These are phyloP conservation scores for Tholera decimalis DNA, from an alignment of 2,888 invertebrate genomes.

Conservation along the genomic window DNA sequence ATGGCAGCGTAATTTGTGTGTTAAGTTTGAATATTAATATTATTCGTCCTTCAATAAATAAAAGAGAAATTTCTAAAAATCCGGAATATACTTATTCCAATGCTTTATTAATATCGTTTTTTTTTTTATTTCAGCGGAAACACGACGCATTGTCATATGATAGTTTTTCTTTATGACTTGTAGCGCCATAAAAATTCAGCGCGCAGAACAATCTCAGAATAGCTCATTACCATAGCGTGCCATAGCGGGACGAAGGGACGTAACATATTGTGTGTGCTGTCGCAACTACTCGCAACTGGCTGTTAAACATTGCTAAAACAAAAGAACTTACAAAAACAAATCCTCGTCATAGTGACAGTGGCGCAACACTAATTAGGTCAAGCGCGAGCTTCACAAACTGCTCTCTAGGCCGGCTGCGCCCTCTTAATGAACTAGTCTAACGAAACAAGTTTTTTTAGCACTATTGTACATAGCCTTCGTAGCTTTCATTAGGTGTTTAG, in stretches of 20 bases:
- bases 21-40: neutral
- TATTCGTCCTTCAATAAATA: neutral
- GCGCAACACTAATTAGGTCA: conserved; percentile 85
- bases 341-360: conserved; percentile 79
- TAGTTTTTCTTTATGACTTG: conserved; percentile 59
- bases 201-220: conserved; percentile 55
- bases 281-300: conserved; percentile 54
- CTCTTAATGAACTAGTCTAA: conserved; percentile 87
- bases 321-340: conserved; percentile 79
- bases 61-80: neutral
- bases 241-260: conserved; percentile 55
- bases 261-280: conserved; percentile 63
- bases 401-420: conserved; percentile 77
- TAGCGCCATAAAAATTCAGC: conserved; percentile 58
- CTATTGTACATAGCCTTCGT: conserved; percentile 68
- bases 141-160: conserved; percentile 32
- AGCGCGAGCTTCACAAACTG: conserved; percentile 83
- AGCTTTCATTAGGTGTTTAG: conserved; percentile 53
- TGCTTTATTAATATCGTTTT: conserved; percentile 23
- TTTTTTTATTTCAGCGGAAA: conserved; percentile 27
- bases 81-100: neutral
- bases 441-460: conserved; percentile 84
- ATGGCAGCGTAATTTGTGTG: neutral
- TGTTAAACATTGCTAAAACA: conserved; percentile 71
- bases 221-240: conserved; percentile 64